Evolutionary conservation across 2,888 invertebrate species (phyloP), one percentile per base, ranked within the genome.

Genomic region (Boloria selene): DNA sequence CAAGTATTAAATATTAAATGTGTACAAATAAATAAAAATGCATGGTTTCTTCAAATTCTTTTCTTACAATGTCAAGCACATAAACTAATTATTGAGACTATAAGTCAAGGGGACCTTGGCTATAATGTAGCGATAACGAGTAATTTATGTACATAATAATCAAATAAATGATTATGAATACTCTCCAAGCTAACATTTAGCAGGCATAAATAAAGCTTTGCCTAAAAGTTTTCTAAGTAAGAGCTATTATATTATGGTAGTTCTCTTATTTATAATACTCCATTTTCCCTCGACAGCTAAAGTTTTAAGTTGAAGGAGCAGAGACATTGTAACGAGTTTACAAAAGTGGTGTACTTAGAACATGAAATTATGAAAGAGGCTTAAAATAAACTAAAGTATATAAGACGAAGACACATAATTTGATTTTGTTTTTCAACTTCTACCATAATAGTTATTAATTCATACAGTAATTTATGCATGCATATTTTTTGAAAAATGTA

Each of bases 121-220:
- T 52, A 63, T 67, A 65, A 70, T 38, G 50, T 53, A 56, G 62
- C 65, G 60, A 65, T 70, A 65, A 68, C 51, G 67, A 53, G 65
- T 65, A 70, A 70, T 68, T 70, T 70, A 70, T 68, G 70, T 65
- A 68, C 68, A 68, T 70, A 70, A 61, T 65, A 70, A 68, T 65
- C 65, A 67, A 70, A 70, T 65, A 70, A 64, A 70, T 68, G 62
- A 65, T 68, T 67, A 68, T 67, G 60, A 70, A 70, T 69, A 60
- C 62, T 69, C 70, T 69, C 70, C 50, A 54, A 64, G 67, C 62
- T 65, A 67, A 69, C 67, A 67, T 70, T 70, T 69, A 67, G 62
- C 58, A 56, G 61, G 44, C 62, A 63, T 68, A 66, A 70, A 70
- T 65, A 68, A 68, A 53, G 50, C 38, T 61, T 55, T 50, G 66